Evolutionary conservation across 2,113 vertebrate genomes (phyloP).

Genomic region (Ranitomeya imitator): DNA sequence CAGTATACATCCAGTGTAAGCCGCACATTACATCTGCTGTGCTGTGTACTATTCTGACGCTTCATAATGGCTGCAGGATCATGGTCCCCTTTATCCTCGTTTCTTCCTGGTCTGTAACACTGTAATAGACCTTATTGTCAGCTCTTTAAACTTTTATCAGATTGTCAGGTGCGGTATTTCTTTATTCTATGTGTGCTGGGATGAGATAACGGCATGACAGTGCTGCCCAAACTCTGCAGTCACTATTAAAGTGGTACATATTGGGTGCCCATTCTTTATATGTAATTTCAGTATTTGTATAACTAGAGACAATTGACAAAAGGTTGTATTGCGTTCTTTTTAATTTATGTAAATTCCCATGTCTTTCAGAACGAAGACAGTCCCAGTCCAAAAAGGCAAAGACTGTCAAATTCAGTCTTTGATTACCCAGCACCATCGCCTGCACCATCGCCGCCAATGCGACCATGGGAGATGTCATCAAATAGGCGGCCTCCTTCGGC

Average conservation of each 20-base stretch:
- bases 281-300: neutral
- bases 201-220: neutral
- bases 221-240: neutral
- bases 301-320: neutral
- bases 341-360: neutral
- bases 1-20: no score
- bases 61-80: neutral
- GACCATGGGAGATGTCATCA: slow-evolving; percentile 95
- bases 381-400: slow-evolving; percentile 94
- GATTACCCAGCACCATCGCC: slow-evolving; percentile 86
- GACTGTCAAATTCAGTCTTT: slow-evolving; percentile 91
- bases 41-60: neutral
- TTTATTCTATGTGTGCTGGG: neutral
- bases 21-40: neutral
- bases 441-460: slow-evolving; percentile 92
- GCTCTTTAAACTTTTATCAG: neutral
- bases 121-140: no score
- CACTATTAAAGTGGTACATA: neutral
- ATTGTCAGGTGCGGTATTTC: neutral
- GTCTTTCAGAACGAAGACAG: slow-evolving; percentile 88
- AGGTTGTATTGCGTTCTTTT: neutral
- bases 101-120: no score
- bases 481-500: slow-evolving; percentile 87
- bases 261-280: neutral
- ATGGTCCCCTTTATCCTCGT: neutral